A percentile compares a stretch with the other conserved stretches of the same genome.
Evolutionary conservation across 2,797 vertebrate genomes (phyloP).

Genomic region (Diplodus sargus): DNA sequence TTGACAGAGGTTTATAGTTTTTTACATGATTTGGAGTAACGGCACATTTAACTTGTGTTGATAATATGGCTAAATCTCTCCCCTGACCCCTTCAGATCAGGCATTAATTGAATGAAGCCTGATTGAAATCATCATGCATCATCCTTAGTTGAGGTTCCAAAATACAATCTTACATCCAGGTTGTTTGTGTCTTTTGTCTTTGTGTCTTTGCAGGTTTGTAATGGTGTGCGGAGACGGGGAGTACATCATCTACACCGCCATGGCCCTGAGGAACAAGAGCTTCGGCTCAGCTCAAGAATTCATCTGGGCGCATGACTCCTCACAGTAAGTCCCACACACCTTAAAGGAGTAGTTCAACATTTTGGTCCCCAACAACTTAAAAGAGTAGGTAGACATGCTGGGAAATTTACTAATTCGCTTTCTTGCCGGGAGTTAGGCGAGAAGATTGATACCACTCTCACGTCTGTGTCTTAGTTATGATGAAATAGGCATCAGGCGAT

Average conservation of each 20-base stretch:
- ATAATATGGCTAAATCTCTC: no score
- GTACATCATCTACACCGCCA: conserved; percentile 90
- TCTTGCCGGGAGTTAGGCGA: not conserved
- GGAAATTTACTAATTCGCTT: not conserved
- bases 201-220: conserved; percentile 86
- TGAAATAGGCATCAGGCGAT: not conserved
- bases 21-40: not conserved
- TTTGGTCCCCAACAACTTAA: not conserved
- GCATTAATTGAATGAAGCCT: no score
- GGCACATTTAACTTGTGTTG: no score
- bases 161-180: not conserved
- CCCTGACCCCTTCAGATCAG: no score
- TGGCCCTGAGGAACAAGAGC: conserved; percentile 96
- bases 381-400: not conserved
- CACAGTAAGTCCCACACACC: conserved; percentile 87
- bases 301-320: conserved; percentile 95
- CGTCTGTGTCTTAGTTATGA: not conserved
- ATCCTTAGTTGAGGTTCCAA: not conserved
- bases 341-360: not conserved
- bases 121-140: no score
- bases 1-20: not conserved
- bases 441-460: not conserved
- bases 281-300: conserved; percentile 96
- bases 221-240: conserved; percentile 93
- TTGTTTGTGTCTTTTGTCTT: not conserved